Percentiles rank a stretch among this genome's conserved stretches.
These are phyloP conservation scores for Drosophila navojoa DNA, from an alignment of 1,140 invertebrate genomes.

Conservation along the genomic window DNA sequence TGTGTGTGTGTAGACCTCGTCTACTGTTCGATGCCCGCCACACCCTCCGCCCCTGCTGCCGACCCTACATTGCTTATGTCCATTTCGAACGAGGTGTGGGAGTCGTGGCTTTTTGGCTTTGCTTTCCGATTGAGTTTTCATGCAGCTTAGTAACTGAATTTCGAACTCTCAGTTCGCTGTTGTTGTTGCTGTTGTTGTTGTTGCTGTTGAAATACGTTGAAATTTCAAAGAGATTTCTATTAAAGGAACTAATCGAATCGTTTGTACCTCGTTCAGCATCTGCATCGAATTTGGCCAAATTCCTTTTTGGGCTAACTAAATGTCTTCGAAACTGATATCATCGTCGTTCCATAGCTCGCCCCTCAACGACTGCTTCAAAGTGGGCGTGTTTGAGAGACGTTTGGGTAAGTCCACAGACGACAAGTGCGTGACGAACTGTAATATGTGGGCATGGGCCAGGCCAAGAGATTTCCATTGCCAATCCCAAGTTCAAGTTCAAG, in stretches of 20 bases:
- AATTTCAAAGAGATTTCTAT: slow-evolving; percentile 32
- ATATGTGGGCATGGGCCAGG: slow-evolving; percentile 8
- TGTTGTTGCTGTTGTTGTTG: slow-evolving; percentile 36
- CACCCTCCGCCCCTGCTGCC: not conserved
- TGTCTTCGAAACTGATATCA: slow-evolving; percentile 82
- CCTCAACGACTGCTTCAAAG: slow-evolving; percentile 79
- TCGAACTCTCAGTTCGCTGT: slow-evolving; percentile 45
- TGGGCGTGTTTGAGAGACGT: slow-evolving; percentile 81
- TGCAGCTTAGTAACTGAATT: slow-evolving; percentile 17
- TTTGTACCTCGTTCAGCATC: slow-evolving; percentile 43
- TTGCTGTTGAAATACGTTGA: slow-evolving; percentile 21
- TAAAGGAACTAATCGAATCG: slow-evolving; percentile 39
- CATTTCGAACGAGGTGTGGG: slow-evolving; percentile 63
- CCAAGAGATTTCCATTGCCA: slow-evolving; percentile 7
- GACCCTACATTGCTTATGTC: slow-evolving; percentile 36
- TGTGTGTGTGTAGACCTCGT: slow-evolving; percentile 36
- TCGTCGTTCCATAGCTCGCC: slow-evolving; percentile 80
- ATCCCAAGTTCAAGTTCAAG: slow-evolving; percentile 31
- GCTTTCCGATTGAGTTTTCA: slow-evolving; percentile 67
- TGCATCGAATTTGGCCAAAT: slow-evolving; percentile 70
- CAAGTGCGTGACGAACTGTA: slow-evolving; percentile 10
- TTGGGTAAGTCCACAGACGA: slow-evolving; percentile 68
- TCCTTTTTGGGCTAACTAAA: slow-evolving; percentile 55
- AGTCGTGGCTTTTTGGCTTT: slow-evolving; percentile 47
- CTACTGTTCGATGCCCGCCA: slow-evolving; percentile 4